Conservation (phyloP, 2,888 invertebrate genomes). For the Amorpha juglandis region DNA sequence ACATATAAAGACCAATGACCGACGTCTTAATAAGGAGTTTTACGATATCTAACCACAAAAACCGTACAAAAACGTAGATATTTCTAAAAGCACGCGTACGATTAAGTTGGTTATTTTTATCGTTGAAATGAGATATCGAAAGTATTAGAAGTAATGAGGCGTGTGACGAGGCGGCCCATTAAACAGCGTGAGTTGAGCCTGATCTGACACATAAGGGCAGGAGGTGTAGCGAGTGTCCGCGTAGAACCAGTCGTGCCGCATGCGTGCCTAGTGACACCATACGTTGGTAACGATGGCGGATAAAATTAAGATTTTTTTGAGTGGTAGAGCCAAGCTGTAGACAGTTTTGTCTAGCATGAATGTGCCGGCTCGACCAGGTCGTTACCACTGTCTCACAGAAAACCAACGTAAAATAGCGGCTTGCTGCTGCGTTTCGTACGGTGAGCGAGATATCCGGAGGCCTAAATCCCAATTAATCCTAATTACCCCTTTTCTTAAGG, state of each 20-base stretch:
- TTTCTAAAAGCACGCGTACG: not conserved
- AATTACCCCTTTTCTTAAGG: too few relatives aligned
- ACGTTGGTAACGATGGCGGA: not conserved
- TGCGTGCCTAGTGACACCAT: slow-evolving; percentile 51
- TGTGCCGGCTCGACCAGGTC: too few relatives aligned
- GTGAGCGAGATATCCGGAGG: too few relatives aligned
- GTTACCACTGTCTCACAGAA: too few relatives aligned
- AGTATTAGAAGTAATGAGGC: slow-evolving; percentile 36
- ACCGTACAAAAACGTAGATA: not conserved
- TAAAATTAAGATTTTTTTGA: not conserved
- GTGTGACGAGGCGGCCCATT: slow-evolving; percentile 37
- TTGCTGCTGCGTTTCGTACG: too few relatives aligned
- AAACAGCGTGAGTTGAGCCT: slow-evolving; percentile 12
- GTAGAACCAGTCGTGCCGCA: slow-evolving; percentile 67
- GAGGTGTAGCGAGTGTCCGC: slow-evolving; percentile 43
- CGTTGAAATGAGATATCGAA: slow-evolving; percentile 34
- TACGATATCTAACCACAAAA: not conserved
- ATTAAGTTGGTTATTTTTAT: slow-evolving; percentile 19
- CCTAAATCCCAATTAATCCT: too few relatives aligned
- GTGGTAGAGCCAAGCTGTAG: too few relatives aligned
- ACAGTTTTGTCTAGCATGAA: too few relatives aligned
- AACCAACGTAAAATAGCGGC: too few relatives aligned
- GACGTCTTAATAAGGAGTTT: not conserved
- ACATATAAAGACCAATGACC: not conserved
- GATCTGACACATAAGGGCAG: slow-evolving; percentile 59